phyloP scores from a whole-genome alignment of 2,888 invertebrate genomes.

The Pegoplata infirma region DNA sequence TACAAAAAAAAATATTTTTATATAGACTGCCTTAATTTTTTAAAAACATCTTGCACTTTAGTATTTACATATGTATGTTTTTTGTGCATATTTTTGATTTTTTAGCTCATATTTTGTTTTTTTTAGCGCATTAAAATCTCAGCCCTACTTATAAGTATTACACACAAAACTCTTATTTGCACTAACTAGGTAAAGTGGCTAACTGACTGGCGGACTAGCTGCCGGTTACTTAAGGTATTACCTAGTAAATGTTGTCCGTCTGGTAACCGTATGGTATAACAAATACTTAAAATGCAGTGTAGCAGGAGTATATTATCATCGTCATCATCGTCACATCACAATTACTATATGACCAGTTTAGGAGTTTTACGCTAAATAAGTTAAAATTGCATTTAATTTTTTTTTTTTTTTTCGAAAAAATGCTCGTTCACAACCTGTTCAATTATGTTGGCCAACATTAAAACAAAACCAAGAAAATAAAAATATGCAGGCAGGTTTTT shows the following conservation, averaged over 20 bases:
- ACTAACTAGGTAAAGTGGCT: slow-evolving; percentile 21
- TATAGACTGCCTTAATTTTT: too few relatives aligned
- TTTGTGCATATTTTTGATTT: too few relatives aligned
- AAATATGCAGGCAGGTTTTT: neutral
- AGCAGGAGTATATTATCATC: slow-evolving; percentile 40
- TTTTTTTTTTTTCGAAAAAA: neutral
- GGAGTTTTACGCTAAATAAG: slow-evolving; percentile 55
- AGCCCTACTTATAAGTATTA: too few relatives aligned
- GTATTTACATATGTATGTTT: too few relatives aligned
- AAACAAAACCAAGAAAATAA: too few relatives aligned
- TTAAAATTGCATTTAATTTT: slow-evolving; percentile 19
- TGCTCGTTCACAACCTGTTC: slow-evolving; percentile 51
- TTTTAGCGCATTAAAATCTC: too few relatives aligned
- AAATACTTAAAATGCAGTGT: too few relatives aligned
- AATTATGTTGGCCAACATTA: slow-evolving; percentile 42
- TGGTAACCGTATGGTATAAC: slow-evolving; percentile 6
- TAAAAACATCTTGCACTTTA: too few relatives aligned
- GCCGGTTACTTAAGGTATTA: too few relatives aligned
- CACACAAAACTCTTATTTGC: slow-evolving; percentile 30
- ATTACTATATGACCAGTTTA: slow-evolving; percentile 51
- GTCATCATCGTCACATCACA: slow-evolving; percentile 11
- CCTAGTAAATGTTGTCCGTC: slow-evolving; percentile 10
- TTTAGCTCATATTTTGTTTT: too few relatives aligned
- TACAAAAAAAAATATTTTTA: too few relatives aligned
- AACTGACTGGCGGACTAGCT: slow-evolving; percentile 14